Base-by-base conservation (phyloP, 1,140 invertebrate genomes). In the Gonatopus flavifemur region DNA sequence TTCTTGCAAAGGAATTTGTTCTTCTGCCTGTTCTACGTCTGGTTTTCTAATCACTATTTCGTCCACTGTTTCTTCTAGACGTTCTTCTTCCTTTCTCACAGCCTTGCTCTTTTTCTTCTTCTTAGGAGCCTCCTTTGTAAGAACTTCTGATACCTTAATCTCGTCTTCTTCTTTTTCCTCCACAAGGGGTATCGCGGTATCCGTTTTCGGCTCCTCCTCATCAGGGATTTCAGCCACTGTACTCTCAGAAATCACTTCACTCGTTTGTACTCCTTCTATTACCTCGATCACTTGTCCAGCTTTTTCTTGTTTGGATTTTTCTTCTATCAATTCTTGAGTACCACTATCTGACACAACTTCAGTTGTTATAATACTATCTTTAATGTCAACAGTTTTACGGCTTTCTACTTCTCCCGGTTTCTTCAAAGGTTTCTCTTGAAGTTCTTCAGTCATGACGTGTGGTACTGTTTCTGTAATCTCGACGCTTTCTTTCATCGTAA, bases 1-100 rank as follows among this genome's bases (percentile, higher is more conserved):
- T 40, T 55, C 52, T 5, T 49, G 20, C 2, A 31, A n/a, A 16
- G 43, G 52, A 12, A 67, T 35, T 32, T 32, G 42, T 25, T 37
- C 37, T 15, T 52, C 55, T 0, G 55, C 59, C 16, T 56, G 58
- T 13, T 44, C 56, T 18, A 49, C 49, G 18, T 55, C 52, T 9
- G 49, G 51, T 36, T 67, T 61, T 36, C 56, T 46, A 1, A 60
- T 32, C n/a, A 55, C 25, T n/a, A 64, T 55, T 25, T 70, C 61
- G 45, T 69, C 40, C 2, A 60, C 45, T 8, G 50, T 46, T 40
- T 61, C 49, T 3, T 38, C 54, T 28, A 40, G 49, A 2, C 53
- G 28, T 32, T 65, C 54, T 44, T 63, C 57, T 9, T 63, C 49
- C 28, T 63, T 52, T 48, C 66, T 52, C 2, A 62, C 40, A 36